phyloP scores from a whole-genome alignment of 2,888 invertebrate species.

The Neoascia interrupta region DNA sequence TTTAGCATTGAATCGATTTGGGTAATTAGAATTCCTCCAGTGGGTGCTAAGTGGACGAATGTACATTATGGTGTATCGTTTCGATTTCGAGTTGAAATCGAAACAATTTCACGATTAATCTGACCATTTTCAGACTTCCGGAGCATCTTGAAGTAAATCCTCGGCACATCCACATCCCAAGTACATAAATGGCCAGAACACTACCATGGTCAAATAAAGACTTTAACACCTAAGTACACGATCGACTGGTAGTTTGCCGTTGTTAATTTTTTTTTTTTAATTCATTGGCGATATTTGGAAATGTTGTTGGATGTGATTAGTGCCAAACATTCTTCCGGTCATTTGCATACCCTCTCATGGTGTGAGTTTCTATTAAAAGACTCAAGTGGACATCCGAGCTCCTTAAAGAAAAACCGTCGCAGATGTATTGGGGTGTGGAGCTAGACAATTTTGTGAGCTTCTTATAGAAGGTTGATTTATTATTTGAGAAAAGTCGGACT shows the following conservation, averaged over 20 bases:
- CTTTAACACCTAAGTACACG: neutral
- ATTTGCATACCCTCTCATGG: too few species aligned
- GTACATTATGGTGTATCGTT: neutral
- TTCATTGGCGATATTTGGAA: constrained; percentile 30
- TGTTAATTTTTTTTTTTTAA: too few species aligned
- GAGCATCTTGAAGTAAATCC: constrained; percentile 13
- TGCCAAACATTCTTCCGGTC: too few species aligned
- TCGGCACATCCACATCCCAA: neutral
- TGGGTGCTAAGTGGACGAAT: constrained; percentile 15
- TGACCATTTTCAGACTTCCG: constrained; percentile 34
- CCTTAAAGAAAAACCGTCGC: too few species aligned
- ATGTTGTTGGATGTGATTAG: too few species aligned
- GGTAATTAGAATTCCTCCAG: neutral
- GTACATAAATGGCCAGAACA: too few species aligned
- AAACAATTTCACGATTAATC: neutral
- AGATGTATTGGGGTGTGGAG: too few species aligned
- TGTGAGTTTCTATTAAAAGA: too few species aligned
- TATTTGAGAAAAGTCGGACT: too few species aligned
- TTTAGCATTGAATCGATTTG: neutral
- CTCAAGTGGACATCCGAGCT: too few species aligned
- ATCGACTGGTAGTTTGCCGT: neutral
- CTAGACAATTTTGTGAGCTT: too few species aligned
- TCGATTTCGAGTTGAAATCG: neutral
- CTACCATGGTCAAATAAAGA: constrained; percentile 16
- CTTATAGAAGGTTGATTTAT: too few species aligned